Evolutionary conservation across 2,888 invertebrate species (phyloP).

Genomic region (Agrotis segetum): DNA sequence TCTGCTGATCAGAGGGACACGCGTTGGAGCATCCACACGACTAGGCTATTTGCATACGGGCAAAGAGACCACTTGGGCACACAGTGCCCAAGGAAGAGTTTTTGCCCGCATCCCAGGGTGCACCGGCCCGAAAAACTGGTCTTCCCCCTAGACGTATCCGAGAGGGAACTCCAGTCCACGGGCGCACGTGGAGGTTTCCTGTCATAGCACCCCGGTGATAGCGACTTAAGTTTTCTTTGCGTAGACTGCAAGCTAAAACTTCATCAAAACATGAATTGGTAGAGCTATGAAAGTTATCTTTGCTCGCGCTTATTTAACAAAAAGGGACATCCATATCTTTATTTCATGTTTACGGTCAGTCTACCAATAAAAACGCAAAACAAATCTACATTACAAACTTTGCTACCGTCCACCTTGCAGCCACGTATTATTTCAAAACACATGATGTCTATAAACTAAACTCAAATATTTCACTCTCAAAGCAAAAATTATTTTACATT

Average conservation of each 20-base stretch:
- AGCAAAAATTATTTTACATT: slow-evolving; percentile 62
- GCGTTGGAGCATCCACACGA: no score
- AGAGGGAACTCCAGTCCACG: no score
- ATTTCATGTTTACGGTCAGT: background rate
- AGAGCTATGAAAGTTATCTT: background rate
- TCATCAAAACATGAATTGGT: background rate
- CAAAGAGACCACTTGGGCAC: no score
- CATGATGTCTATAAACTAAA: slow-evolving; percentile 27
- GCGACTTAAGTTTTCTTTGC: slow-evolving; percentile 1
- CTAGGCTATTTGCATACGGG: no score
- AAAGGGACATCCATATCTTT: background rate
- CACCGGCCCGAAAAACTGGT: no score
- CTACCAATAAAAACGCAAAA: slow-evolving; percentile 22
- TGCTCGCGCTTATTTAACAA: background rate
- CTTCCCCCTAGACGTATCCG: no score
- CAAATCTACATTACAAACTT: background rate
- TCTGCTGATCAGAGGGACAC: no score
- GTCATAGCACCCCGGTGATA: no score
- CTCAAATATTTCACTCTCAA: slow-evolving; percentile 39
- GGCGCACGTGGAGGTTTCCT: no score
- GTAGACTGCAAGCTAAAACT: background rate
- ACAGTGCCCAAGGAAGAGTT: no score
- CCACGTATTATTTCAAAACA: slow-evolving; percentile 15
- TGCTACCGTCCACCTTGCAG: slow-evolving; percentile 1
- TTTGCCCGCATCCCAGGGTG: no score